phyloP scores from a whole-genome alignment of 2,113 vertebrate genomes.

The Telmatochromis sp. region DNA sequence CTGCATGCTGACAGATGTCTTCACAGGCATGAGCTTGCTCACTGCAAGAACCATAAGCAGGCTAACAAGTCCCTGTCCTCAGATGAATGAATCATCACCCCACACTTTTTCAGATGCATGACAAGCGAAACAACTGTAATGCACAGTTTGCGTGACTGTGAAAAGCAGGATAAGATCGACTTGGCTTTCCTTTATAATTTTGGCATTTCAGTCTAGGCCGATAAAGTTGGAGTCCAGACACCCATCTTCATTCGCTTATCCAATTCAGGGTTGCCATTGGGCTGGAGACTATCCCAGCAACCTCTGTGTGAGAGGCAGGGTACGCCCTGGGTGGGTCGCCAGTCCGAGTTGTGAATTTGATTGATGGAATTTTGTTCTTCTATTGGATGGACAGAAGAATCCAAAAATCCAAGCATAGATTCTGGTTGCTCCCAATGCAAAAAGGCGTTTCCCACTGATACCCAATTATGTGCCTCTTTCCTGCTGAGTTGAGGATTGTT shows the following conservation, averaged over 20 bases:
- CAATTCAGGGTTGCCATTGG: not conserved
- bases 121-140: not conserved
- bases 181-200: not conserved
- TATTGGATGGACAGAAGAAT: not conserved
- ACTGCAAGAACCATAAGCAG: not conserved
- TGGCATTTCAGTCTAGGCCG: not conserved
- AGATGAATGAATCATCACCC: not conserved
- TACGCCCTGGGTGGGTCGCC: not conserved
- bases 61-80: not conserved
- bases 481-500: conserved; percentile 4
- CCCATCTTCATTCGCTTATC: not conserved
- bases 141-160: not conserved
- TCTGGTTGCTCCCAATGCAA: not conserved
- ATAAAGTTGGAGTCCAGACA: not conserved
- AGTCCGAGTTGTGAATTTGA: not conserved
- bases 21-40: not conserved
- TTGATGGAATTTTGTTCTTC: not conserved
- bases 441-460: not conserved
- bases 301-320: not conserved
- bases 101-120: not conserved
- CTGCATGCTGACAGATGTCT: not conserved
- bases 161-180: not conserved
- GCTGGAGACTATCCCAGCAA: not conserved
- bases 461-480: conserved; percentile 12
- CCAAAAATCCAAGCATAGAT: not conserved